These are phyloP conservation scores for Lordiphosa stackelbergi DNA, from an alignment of 1,140 invertebrate species.

Conservation along the genomic window DNA sequence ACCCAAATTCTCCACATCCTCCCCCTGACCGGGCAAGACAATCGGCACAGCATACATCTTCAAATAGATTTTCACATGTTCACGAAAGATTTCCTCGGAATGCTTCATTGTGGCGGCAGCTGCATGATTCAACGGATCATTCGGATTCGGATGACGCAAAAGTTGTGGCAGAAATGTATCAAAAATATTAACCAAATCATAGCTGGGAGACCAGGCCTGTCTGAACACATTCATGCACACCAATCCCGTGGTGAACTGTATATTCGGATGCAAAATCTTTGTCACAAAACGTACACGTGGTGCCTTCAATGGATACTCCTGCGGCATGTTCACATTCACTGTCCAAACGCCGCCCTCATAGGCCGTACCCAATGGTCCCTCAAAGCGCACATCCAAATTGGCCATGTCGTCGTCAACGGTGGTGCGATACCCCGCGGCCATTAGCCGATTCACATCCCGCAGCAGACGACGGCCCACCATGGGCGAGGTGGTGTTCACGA, in stretches of 20 bases:
- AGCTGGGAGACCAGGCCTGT: conserved; percentile 93
- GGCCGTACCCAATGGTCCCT: conserved; percentile 96
- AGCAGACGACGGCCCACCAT: conserved; percentile 99
- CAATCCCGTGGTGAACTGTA: conserved; percentile 99
- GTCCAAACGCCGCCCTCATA: conserved; percentile 99
- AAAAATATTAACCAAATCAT: conserved; percentile 99
- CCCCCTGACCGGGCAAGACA: background rate
- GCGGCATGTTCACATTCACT: conserved; percentile 97
- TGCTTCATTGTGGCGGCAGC: conserved; percentile 99
- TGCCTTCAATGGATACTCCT: conserved; percentile 99
- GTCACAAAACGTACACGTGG: conserved; percentile 99
- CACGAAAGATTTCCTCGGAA: conserved; percentile 99
- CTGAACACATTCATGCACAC: conserved; percentile 99
- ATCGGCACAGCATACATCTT: conserved; percentile 90
- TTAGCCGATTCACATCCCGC: conserved; percentile 99
- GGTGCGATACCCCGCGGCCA: conserved; percentile 99
- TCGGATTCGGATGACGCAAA: conserved; percentile 98
- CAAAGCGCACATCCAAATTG: conserved; percentile 99
- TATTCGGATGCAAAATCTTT: conserved; percentile 99
- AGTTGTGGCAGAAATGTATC: conserved; percentile 99
- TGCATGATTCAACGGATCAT: conserved; percentile 97
- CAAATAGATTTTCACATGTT: conserved; percentile 97
- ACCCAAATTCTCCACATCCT: conserved; percentile 37
- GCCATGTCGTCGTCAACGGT: conserved; percentile 97
- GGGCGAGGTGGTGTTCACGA: conserved; percentile 95